Evolutionary conservation across 2,113 vertebrate species (phyloP), one percentile per base, ranked within the genome.

Genomic region (Ramphastos sulfuratus): DNA sequence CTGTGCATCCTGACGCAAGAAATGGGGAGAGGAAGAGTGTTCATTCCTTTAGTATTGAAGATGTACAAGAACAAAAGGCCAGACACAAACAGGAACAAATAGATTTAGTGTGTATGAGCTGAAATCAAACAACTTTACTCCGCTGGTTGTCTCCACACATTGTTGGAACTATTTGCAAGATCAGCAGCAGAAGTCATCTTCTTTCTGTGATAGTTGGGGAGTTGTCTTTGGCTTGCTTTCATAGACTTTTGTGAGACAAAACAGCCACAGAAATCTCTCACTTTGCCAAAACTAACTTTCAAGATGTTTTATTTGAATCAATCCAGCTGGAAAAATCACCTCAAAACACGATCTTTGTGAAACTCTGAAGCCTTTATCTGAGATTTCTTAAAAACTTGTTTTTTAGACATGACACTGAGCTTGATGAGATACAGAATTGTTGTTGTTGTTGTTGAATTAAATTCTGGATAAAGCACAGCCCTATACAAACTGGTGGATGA

Each of bases 141-240:
- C 56, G 31, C 20, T 67, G 35, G 30, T 52, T 35, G 13, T n/a
- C n/a, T 87, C 66, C 63, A 66, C 17, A 55, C 5, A 55, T 84
- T 77, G 72, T 2, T 69, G 37, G 73, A 87, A 72, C n/a, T 69
- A 69, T 58, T 78, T 83, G 23, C 28, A 69, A 13, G 58, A 85
- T 50, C 65, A 90, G 37, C 42, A 93, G 52, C 18, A 24, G 46
- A 60, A 48, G 31, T 71, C 44, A 7, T 75, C 21, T 61, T 93
- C 21, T 61, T 93, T 93, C 24, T 69, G 17, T 83, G 81, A 52
- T 65, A 48, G 70, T 48, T 72, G 9, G 25, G 35, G 39, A 95
- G 27, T 92, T 93, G 72, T 66, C 35, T 90, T 89, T 92, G 77
- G 77, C 91, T 94, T 59, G 20, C 30, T 89, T 95, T 88, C 86